These are phyloP conservation scores for Danio aesculapii DNA, from an alignment of 2,797 vertebrate genomes.

Conservation along the genomic window DNA sequence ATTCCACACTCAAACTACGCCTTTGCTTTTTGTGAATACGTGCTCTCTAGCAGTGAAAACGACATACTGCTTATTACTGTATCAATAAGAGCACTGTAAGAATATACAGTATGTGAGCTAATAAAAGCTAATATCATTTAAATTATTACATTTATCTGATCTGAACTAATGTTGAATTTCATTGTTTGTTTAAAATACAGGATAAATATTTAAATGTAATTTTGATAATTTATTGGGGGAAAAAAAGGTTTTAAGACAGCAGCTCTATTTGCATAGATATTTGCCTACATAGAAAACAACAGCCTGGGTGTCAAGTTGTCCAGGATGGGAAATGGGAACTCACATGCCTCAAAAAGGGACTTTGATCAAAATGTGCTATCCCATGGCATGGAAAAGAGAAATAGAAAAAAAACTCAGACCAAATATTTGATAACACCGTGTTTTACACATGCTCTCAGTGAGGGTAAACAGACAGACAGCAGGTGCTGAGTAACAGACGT, in stretches of 20 bases:
- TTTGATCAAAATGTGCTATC: constrained; percentile 18
- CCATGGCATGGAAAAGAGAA: neutral
- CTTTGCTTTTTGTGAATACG: too few species aligned
- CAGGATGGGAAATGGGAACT: neutral
- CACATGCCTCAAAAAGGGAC: neutral
- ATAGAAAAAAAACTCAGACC: neutral
- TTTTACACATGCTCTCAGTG: neutral
- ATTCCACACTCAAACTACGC: too few species aligned
- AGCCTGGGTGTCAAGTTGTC: neutral
- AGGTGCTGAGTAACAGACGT: neutral
- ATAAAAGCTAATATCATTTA: too few species aligned
- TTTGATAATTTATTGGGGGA: neutral
- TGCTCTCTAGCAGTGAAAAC: too few species aligned
- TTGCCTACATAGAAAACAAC: neutral
- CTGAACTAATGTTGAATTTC: neutral
- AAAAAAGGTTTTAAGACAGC: neutral
- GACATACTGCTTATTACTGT: too few species aligned
- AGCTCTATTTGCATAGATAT: neutral
- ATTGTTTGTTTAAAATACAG: neutral
- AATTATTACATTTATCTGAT: too few species aligned
- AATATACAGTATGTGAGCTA: too few species aligned
- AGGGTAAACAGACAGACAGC: constrained; percentile 1
- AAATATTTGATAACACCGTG: neutral
- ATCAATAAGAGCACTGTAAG: too few species aligned
- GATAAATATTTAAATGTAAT: neutral